A percentile compares a stretch with the other conserved stretches of the same genome.
These are phyloP conservation scores for Acleris emargana DNA, from an alignment of 2,888 invertebrate genomes.

Conservation along the genomic window DNA sequence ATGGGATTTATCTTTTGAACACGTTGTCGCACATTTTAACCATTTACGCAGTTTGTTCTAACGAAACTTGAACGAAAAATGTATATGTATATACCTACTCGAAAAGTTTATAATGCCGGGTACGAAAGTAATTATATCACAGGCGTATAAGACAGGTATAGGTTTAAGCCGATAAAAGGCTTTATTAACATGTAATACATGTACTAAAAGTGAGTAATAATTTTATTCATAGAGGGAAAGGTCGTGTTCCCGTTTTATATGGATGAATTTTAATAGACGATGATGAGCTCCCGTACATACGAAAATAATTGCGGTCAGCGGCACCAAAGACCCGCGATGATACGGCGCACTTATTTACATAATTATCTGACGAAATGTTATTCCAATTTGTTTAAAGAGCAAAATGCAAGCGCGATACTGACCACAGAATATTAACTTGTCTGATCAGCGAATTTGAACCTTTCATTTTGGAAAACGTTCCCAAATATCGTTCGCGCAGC, in stretches of 20 bases:
- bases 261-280: constrained; percentile 72
- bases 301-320: constrained; percentile 62
- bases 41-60: no score
- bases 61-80: no score
- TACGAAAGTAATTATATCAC: background rate
- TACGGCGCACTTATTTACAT: constrained; percentile 31
- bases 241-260: constrained; percentile 53
- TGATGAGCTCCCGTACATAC: constrained; percentile 60
- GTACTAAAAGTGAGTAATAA: constrained; percentile 49
- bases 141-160: background rate
- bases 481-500: no score
- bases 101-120: background rate
- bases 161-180: constrained; percentile 30
- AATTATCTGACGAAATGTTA: constrained; percentile 30
- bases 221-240: constrained; percentile 65
- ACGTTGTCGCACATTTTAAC: no score
- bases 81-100: background rate
- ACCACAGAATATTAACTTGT: background rate
- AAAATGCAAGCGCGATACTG: background rate
- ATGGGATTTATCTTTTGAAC: no score
- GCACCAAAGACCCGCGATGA: constrained; percentile 41
- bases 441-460: background rate
- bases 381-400: constrained; percentile 24
- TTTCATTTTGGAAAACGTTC: background rate
- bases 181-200: constrained; percentile 41